A percentile compares a stretch with the other conserved stretches of the same genome.
Conservation (phyloP, 1,140 invertebrate species). For the Pseudoatta argentina region DNA sequence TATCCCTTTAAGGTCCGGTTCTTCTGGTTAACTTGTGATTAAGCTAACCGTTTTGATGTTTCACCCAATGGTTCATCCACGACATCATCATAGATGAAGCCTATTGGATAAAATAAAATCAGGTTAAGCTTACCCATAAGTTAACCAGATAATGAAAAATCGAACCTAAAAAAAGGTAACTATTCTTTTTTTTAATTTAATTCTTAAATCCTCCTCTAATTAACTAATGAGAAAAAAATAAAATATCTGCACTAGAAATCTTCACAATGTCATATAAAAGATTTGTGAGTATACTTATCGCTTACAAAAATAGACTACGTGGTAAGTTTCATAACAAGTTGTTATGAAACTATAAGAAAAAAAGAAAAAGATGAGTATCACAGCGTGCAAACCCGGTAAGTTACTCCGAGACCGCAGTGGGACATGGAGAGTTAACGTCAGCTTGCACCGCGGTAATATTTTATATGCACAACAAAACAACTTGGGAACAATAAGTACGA, state of each 20-base stretch:
- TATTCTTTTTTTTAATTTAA: not conserved
- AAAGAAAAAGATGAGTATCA: conserved; percentile 7
- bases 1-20: not conserved
- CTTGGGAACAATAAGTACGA: conserved; percentile 51
- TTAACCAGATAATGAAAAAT: too few relatives aligned
- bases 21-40: too few relatives aligned
- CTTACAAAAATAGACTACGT: conserved; percentile 8
- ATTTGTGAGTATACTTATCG: not conserved
- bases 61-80: too few relatives aligned
- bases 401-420: conserved; percentile 10
- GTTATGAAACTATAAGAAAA: conserved; percentile 10
- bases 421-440: conserved; percentile 11
- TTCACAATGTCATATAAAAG: not conserved
- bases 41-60: too few relatives aligned
- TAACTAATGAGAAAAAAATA: not conserved
- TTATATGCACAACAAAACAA: conserved; percentile 25
- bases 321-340: conserved; percentile 9
- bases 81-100: too few relatives aligned
- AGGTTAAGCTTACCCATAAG: too few relatives aligned
- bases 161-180: not conserved
- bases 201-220: not conserved
- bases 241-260: not conserved
- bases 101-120: too few relatives aligned
- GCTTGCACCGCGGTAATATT: conserved; percentile 19
- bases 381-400: not conserved